Base-by-base conservation (phyloP, 1,140 invertebrate species). In the Pseudomyrmex pallidus region DNA sequence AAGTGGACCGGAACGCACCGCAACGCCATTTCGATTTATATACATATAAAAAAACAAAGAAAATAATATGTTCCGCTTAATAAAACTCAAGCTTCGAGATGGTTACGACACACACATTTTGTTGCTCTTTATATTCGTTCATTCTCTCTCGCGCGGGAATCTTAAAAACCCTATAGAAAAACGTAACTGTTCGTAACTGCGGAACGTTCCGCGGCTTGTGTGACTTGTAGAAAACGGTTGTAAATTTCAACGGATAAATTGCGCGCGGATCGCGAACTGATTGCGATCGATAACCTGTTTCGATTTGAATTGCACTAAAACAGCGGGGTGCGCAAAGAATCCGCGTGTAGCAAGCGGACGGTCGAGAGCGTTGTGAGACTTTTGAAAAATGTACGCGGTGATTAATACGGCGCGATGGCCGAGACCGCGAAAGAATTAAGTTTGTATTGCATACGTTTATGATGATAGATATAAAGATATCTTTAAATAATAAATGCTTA, bases 1-100 rank as follows among this genome's bases (percentile, higher is more conserved):
- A 70, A 70, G 67, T 70, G 67, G 67, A 70, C 50, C 67, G 67
- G 67, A 70, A 70, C 67, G 48, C n/a, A 68, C 66, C 66, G 66
- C 48, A 68, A 68, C 50, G 35, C 17, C 35, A 50, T 70, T 70
- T 25, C 48, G 66, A 25, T 68, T 8, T 48, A 70, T 12, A 17
- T 70, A 54, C 35, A 35, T 35, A 35, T 35, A 7, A 35, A 35
- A 35, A 54, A 52, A 70, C 56, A 13, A 2, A 4, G 13, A 25
- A n/a, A 25, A 54, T 10, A 25, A 35, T 54, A 22, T 50, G 67
- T 70, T 70, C 50, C 50, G 67, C 50, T n/a, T 54, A 70, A 70
- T 70, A 70, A 70, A 70, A 70, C 13, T 35, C 50, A 15, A 35
- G 22, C n/a, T 54, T 25, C 20, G 8, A 13, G 9, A 25, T 2